These are phyloP conservation scores for Anguilla anguilla DNA, from an alignment of 2,797 vertebrate genomes.

Conservation along the genomic window DNA sequence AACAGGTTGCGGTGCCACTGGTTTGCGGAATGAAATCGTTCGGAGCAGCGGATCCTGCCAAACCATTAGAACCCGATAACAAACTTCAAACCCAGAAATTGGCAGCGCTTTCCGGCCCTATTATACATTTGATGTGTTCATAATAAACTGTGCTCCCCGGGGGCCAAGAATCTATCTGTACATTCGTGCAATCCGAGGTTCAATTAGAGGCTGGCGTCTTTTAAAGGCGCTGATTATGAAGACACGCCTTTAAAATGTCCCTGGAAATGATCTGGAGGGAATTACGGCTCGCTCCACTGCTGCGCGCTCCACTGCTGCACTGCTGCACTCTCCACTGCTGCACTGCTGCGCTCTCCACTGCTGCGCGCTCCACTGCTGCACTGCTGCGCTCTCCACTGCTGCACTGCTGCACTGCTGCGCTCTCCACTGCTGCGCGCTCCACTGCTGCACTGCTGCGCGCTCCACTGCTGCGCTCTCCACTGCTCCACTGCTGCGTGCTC, in stretches of 20 bases:
- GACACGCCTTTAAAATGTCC: constrained; percentile 32
- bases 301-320: neutral
- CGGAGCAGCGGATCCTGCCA: neutral
- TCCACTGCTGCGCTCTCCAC: too few species aligned
- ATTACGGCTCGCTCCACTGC: constrained; percentile 29
- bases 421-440: too few species aligned
- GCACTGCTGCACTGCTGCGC: too few species aligned
- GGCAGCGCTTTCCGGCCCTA: neutral
- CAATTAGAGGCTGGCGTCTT: constrained; percentile 33
- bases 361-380: too few species aligned
- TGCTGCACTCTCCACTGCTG: too few species aligned
- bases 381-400: too few species aligned
- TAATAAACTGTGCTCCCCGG: constrained; percentile 36
- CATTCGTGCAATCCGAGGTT: constrained; percentile 36
- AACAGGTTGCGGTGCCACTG: neutral
- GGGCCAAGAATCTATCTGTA: constrained; percentile 21
- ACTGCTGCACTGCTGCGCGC: too few species aligned
- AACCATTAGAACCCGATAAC: neutral
- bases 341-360: too few species aligned
- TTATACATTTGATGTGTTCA: constrained; percentile 33
- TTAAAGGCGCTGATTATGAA: constrained; percentile 26
- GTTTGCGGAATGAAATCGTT: neutral
- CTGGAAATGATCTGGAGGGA: constrained; percentile 29
- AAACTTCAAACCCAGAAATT: neutral
- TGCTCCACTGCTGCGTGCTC: too few species aligned